Evolutionary conservation across 1,140 invertebrate species (phyloP).

Genomic region (Macrobrachium rosenbergii): DNA sequence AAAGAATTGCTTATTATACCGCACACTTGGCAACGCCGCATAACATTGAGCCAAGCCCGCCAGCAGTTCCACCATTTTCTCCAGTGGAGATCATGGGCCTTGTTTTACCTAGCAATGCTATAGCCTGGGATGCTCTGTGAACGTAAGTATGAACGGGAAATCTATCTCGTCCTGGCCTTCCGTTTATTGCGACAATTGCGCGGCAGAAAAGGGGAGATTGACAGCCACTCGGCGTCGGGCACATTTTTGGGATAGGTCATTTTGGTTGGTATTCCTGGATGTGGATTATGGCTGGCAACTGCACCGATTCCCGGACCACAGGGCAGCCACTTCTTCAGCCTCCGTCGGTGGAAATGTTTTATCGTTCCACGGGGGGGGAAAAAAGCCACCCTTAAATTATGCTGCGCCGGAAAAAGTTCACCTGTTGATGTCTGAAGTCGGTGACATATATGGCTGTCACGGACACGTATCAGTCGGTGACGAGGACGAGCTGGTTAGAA

Average conservation of each 20-base stretch:
- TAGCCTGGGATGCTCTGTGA: too few species aligned
- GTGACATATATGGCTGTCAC: too few species aligned
- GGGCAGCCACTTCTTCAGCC: conserved; percentile 32
- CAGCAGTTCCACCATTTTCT: conserved; percentile 38
- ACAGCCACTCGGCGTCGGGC: too few species aligned
- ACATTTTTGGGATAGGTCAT: background rate
- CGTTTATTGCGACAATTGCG: too few species aligned
- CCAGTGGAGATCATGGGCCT: background rate
- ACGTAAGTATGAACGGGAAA: too few species aligned
- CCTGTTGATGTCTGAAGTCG: too few species aligned
- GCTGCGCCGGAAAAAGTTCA: too few species aligned
- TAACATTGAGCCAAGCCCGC: conserved; percentile 23
- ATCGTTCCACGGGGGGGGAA: background rate
- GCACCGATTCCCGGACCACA: conserved; percentile 11
- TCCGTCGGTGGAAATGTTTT: background rate
- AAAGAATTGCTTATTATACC: too few species aligned
- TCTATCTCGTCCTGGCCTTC: too few species aligned
- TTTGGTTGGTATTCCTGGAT: conserved; percentile 59
- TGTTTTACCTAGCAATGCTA: background rate
- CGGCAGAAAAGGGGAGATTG: background rate
- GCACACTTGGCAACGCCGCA: conserved; percentile 20
- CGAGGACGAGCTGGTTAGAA: too few species aligned
- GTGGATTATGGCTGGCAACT: conserved; percentile 45
- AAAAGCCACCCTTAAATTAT: too few species aligned
- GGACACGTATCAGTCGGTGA: too few species aligned